A percentile compares a stretch with the other conserved stretches of the same genome.
phyloP scores from a whole-genome alignment of 92 coral and sea anemone species.

The Zoanthus sansibaricus region DNA sequence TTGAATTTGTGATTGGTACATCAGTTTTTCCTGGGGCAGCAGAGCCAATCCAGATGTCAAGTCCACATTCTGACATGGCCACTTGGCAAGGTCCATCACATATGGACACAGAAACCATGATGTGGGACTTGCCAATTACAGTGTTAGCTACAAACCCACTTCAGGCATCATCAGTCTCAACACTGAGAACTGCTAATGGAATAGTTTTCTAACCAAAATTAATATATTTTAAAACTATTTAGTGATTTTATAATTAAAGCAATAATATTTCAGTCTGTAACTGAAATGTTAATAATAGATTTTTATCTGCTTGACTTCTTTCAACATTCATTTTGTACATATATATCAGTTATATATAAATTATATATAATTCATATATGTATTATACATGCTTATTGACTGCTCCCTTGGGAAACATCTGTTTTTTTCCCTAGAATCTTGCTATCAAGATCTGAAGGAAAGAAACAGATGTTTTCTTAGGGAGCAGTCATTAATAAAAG shows the following conservation, averaged over 20 bases:
- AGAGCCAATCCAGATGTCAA: conserved; percentile 76
- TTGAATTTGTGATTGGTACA: conserved; percentile 90
- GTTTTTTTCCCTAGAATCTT: no score
- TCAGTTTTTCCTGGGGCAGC: conserved; percentile 80
- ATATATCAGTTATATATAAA: no score
- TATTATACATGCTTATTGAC: no score
- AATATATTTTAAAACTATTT: no score
- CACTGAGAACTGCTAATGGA: conserved; percentile 75
- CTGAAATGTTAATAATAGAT: not conserved
- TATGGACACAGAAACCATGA: conserved; percentile 89
- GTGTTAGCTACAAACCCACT: conserved; percentile 91
- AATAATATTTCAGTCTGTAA: not conserved
- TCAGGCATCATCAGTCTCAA: conserved; percentile 91
- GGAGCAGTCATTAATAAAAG: no score
- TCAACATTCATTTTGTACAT: not conserved
- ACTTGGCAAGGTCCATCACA: conserved; percentile 92
- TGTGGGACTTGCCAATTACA: conserved; percentile 97
- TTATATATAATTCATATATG: no score
- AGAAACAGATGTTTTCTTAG: no score
- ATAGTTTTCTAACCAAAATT: conserved; percentile 67
- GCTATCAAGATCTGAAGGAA: no score
- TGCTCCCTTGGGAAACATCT: no score
- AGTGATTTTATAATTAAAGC: conserved; percentile 16
- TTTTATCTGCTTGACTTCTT: not conserved
- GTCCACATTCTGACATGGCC: conserved; percentile 77